These are phyloP conservation scores for Eulithis testata DNA, from an alignment of 2,888 invertebrate genomes.

Conservation along the genomic window DNA sequence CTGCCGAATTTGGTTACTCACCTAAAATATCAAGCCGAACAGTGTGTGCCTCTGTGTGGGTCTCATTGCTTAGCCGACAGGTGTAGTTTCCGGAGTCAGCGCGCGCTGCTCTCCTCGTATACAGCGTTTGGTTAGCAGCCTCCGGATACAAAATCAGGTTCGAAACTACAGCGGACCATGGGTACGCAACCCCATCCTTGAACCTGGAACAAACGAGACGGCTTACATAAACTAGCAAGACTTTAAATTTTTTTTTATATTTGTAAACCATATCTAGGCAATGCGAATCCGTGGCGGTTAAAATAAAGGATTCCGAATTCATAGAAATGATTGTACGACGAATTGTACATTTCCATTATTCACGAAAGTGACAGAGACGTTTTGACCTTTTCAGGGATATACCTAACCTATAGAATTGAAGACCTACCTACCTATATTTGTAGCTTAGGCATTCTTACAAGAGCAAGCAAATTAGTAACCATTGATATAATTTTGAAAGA, in stretches of 20 bases:
- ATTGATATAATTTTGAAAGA: not conserved
- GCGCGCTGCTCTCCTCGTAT: conserved; percentile 86
- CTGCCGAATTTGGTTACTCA: conserved; percentile 60
- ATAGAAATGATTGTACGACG: conserved; percentile 8
- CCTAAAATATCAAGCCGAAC: conserved; percentile 88
- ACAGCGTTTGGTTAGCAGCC: conserved; percentile 91
- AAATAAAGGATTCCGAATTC: conserved; percentile 6
- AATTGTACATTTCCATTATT: conserved; percentile 7
- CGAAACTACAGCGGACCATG: conserved; percentile 89
- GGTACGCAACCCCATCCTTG: conserved; percentile 90
- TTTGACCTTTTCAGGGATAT: not conserved
- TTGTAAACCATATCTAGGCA: not conserved
- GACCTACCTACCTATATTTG: not conserved
- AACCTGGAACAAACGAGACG: conserved; percentile 82
- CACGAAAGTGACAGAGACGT: not conserved
- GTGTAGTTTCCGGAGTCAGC: conserved; percentile 90
- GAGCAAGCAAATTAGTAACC: not conserved
- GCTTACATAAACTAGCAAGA: not conserved
- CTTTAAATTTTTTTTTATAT: no score
- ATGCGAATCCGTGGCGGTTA: not conserved
- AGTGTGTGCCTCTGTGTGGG: conserved; percentile 86
- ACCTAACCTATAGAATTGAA: not conserved
- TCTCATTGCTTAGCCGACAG: conserved; percentile 89
- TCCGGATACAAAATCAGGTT: conserved; percentile 90
- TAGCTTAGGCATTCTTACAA: not conserved